Percentiles rank a stretch among this genome's conserved stretches.
Conservation (phyloP, 2,888 invertebrate genomes). For the Ormyrus labotus region DNA sequence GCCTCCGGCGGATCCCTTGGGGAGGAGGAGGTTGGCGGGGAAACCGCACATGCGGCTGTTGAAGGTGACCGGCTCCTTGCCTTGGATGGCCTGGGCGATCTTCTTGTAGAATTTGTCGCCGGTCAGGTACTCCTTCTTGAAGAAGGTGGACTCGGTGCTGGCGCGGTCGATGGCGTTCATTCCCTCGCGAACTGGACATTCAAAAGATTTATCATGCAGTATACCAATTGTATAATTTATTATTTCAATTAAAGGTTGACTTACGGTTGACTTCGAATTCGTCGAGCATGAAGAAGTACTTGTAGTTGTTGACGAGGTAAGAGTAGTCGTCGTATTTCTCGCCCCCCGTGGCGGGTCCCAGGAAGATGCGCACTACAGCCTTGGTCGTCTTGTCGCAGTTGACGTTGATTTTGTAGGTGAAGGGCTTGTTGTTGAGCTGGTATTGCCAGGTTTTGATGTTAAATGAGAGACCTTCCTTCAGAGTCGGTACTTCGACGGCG, state of each 20-base stretch:
- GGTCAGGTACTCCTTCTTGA: conserved; percentile 62
- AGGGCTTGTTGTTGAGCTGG: conserved; percentile 84
- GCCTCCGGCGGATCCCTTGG: conserved; percentile 81
- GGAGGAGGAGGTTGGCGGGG: conserved; percentile 80
- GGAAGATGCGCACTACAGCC: conserved; percentile 80
- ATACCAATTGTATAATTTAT: too few species aligned
- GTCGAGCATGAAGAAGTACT: conserved; percentile 81
- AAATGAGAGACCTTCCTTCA: conserved; percentile 75
- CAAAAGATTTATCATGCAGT: background rate
- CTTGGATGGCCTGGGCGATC: conserved; percentile 66
- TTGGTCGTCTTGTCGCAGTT: conserved; percentile 80
- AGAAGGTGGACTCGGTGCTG: conserved; percentile 65
- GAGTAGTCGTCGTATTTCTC: conserved; percentile 73
- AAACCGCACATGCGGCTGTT: conserved; percentile 69
- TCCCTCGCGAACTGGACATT: conserved; percentile 67
- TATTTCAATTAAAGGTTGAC: conserved; percentile 61
- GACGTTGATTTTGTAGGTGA: conserved; percentile 80
- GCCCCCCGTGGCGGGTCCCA: conserved; percentile 81
- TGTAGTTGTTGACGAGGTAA: conserved; percentile 72
- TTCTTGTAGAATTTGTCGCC: conserved; percentile 68
- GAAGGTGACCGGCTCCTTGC: conserved; percentile 68
- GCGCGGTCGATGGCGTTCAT: conserved; percentile 67
- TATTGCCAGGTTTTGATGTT: conserved; percentile 81
- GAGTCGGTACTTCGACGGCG: conserved; percentile 77
- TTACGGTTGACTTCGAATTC: conserved; percentile 78